Base-by-base conservation (phyloP, 2,888 invertebrate species). In the Elmis aenea region DNA sequence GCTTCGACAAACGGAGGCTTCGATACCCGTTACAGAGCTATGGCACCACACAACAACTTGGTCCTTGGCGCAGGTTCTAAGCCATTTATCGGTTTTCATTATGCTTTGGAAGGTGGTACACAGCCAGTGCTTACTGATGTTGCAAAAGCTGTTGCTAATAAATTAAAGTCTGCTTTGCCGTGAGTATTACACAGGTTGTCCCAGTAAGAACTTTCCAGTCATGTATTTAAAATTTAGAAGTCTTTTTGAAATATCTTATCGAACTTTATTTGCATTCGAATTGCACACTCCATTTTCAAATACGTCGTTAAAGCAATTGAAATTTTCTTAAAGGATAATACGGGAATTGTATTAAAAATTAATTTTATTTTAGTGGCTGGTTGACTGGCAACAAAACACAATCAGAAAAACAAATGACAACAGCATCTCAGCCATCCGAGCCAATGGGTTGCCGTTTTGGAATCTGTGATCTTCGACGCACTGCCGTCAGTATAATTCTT, bases 111-210 rank as follows among this genome's bases (percentile, higher is more conserved):
- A 74, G 93, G 92, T 12, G 83, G 83, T 33, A 73, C 83, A 10
- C 85, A 85, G 15, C 87, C 88, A 0, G 77, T 85, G 8, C 70
- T 95, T 8, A 83, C 88, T 30, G 93, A 94, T 62, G 90, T 95
- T n/a, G 93, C 93, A 0, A 83, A 87, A 61, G 92, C 89, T 33
- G 87, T 94, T 29, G 92, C 92, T 1, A 85, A 81, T 59, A 92
- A 89, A 72, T 73, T 93, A 13, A 85, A 89, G 62, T 83, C 80
- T 26, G 82, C 82, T 25, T 68, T 85, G 50, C 84, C 85, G 85
- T 86, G 59, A 79, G 85, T 75, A 34, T n/a, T n/a, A n/a, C n/a
- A n/a, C n/a, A n/a, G n/a, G n/a, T n/a, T n/a, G n/a, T n/a, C n/a
- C n/a, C n/a, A n/a, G n/a, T n/a, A n/a, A n/a, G n/a, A n/a, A n/a